Conservation (phyloP, 2,888 invertebrate species). For the Portevinia maculata region DNA sequence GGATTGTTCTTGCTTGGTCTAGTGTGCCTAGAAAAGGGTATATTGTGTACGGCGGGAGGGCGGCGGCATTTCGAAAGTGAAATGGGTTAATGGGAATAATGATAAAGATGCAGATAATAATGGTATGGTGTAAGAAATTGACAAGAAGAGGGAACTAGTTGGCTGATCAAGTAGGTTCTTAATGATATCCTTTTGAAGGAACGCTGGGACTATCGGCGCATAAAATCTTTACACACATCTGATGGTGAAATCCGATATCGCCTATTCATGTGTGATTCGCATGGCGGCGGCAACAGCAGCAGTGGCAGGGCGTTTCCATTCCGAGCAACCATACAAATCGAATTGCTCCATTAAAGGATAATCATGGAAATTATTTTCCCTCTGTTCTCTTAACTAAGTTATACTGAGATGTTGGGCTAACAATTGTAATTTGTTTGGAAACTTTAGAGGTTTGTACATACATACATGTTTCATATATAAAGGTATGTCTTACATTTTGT, state of each 20-base stretch:
- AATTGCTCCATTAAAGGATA: slow-evolving; percentile 74
- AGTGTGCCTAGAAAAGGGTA: slow-evolving; percentile 39
- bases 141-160: slow-evolving; percentile 73
- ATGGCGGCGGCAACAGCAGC: slow-evolving; percentile 48
- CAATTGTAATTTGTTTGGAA: slow-evolving; percentile 72
- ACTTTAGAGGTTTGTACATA: slow-evolving; percentile 37
- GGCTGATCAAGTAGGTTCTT: slow-evolving; percentile 72
- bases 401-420: slow-evolving; percentile 66
- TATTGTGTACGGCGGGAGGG: slow-evolving; percentile 50
- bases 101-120: slow-evolving; percentile 71
- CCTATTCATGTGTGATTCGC: slow-evolving; percentile 73
- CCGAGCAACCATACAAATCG: slow-evolving; percentile 69
- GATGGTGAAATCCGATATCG: slow-evolving; percentile 73
- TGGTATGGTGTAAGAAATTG: slow-evolving; percentile 74
- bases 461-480: neutral
- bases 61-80: slow-evolving; percentile 74
- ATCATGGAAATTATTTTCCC: slow-evolving; percentile 67
- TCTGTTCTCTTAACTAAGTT: slow-evolving; percentile 57
- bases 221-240: slow-evolving; percentile 64
- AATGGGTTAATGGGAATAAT: slow-evolving; percentile 72
- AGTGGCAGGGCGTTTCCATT: slow-evolving; percentile 54
- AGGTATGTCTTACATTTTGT: neutral
- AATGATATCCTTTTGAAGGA: slow-evolving; percentile 63
- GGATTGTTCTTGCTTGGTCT: slow-evolving; percentile 51
- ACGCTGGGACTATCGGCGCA: slow-evolving; percentile 49